Conservation (phyloP, 2,888 invertebrate genomes). For the Andrena hattorfiana region DNA sequence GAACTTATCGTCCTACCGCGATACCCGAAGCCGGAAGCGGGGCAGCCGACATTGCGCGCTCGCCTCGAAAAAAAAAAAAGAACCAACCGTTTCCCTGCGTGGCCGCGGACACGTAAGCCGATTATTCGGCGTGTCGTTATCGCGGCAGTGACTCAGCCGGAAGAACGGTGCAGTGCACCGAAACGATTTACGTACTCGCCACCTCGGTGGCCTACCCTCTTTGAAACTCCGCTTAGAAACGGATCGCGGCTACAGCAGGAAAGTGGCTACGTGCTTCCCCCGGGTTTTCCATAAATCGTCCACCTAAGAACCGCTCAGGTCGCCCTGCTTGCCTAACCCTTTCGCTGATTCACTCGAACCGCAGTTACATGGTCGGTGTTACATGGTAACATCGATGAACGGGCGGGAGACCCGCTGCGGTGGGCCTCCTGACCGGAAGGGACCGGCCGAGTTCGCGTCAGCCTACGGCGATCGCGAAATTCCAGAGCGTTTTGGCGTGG, state of each 20-base stretch:
- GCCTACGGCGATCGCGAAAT: not conserved
- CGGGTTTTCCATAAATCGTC: not conserved
- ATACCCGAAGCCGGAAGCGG: not conserved
- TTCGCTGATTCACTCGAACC: constrained; percentile 13
- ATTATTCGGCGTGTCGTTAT: constrained; percentile 58
- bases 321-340: not conserved
- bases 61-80: not conserved
- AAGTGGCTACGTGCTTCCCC: not conserved
- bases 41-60: not conserved
- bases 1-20: too few species aligned
- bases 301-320: not conserved
- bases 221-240: constrained; percentile 6
- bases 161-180: constrained; percentile 44
- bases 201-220: not conserved
- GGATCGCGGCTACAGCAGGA: not conserved
- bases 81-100: constrained; percentile 25
- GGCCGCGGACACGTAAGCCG: constrained; percentile 63
- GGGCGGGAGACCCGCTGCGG: not conserved
- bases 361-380: not conserved
- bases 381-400: not conserved
- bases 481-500: not conserved
- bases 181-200: constrained; percentile 8
- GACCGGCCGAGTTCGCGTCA: not conserved
- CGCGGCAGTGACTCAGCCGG: constrained; percentile 64
- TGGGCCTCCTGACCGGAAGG: not conserved